These are phyloP conservation scores for Lepidurus apus DNA, from an alignment of 1,140 invertebrate species.

Conservation along the genomic window DNA sequence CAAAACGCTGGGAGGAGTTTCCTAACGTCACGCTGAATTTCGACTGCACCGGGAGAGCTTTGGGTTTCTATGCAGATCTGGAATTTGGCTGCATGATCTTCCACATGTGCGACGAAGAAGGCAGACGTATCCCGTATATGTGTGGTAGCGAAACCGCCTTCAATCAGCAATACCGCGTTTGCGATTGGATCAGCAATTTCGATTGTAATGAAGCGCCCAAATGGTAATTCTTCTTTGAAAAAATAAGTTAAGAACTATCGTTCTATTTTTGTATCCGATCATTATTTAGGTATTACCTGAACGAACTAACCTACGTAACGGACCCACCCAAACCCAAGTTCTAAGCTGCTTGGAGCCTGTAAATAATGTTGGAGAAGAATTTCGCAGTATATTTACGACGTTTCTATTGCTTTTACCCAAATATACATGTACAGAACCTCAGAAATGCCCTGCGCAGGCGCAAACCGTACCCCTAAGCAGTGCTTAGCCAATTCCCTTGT, in stretches of 20 bases:
- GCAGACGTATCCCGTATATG: conserved; percentile 55
- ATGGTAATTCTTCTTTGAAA: conserved; percentile 42
- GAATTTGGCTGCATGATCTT: conserved; percentile 60
- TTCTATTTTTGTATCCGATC: conserved; percentile 23
- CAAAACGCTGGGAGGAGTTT: conserved; percentile 57
- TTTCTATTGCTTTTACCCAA: background rate
- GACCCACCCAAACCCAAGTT: conserved; percentile 48
- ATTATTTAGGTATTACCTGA: conserved; percentile 53
- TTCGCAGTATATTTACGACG: background rate
- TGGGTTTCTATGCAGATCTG: conserved; percentile 58
- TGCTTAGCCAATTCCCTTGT: background rate
- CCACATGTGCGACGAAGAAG: conserved; percentile 59
- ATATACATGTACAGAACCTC: background rate
- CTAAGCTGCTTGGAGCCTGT: background rate
- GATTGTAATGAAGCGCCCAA: conserved; percentile 52
- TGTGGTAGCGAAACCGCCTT: conserved; percentile 57
- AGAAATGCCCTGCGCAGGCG: background rate
- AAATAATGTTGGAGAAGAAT: background rate
- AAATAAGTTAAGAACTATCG: background rate
- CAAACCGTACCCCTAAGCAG: background rate
- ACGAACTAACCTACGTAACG: conserved; percentile 56
- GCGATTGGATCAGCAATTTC: conserved; percentile 58
- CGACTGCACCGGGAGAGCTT: conserved; percentile 52
- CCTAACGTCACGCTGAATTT: conserved; percentile 58
- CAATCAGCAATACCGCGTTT: conserved; percentile 57